Evolutionary conservation across 2,888 invertebrate species (phyloP).

Genomic region (Lasioglossum figueresi): DNA sequence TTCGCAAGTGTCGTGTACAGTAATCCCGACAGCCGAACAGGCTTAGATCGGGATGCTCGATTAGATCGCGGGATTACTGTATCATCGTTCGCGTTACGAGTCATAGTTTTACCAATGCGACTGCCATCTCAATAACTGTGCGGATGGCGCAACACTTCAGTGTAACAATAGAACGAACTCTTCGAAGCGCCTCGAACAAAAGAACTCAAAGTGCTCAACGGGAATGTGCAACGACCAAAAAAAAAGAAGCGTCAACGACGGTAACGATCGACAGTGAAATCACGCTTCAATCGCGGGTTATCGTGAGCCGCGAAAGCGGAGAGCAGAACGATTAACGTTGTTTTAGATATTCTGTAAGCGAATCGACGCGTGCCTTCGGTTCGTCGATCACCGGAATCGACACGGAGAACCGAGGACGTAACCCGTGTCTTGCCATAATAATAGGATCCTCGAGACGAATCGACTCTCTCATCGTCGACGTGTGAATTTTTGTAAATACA

Average conservation of each 20-base stretch:
- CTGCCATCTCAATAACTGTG: background rate
- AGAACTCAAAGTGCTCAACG: background rate
- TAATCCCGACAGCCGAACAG: too few species aligned
- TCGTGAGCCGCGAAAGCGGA: background rate
- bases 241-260: background rate
- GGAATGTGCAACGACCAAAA: slow-evolving; percentile 22
- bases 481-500: slow-evolving; percentile 61
- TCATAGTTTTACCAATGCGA: background rate
- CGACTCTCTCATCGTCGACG: background rate
- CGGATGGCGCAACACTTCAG: background rate
- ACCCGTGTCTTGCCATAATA: slow-evolving; percentile 58
- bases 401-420: slow-evolving; percentile 1
- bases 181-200: background rate
- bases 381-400: background rate
- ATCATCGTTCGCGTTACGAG: background rate
- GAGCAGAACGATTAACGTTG: background rate
- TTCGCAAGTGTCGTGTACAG: background rate
- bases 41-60: too few species aligned
- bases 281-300: slow-evolving; percentile 35
- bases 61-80: too few species aligned
- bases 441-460: slow-evolving; percentile 24
- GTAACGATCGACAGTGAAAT: background rate
- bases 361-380: slow-evolving; percentile 20
- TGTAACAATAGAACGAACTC: background rate
- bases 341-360: slow-evolving; percentile 37